A percentile compares a stretch with the other conserved stretches of the same genome.
phyloP scores from a whole-genome alignment of 2,888 invertebrate species.

The Nemurella pictetii region DNA sequence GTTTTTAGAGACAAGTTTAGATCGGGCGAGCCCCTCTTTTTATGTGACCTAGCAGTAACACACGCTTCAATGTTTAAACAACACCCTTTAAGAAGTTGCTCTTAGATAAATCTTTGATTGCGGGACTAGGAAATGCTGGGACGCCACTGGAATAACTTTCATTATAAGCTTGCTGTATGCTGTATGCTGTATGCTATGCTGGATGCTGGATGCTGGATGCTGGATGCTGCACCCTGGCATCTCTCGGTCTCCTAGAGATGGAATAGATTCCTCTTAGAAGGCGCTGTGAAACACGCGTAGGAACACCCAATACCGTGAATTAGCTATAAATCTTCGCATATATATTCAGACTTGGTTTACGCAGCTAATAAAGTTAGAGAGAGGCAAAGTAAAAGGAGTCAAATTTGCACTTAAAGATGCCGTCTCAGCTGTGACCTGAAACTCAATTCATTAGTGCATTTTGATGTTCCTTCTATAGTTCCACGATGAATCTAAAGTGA shows the following conservation, averaged over 20 bases:
- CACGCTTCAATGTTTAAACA: neutral
- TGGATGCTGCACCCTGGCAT: too few species aligned
- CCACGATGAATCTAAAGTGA: neutral
- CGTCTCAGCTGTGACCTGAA: neutral
- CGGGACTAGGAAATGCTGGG: neutral
- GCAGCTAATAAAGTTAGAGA: neutral
- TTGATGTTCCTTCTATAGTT: neutral
- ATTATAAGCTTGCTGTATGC: neutral
- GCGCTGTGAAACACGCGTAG: neutral
- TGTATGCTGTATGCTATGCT: too few species aligned
- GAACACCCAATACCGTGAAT: neutral
- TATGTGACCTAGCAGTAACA: neutral
- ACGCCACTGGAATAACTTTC: neutral
- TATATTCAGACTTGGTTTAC: neutral
- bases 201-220: too few species aligned
- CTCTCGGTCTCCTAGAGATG: too few species aligned
- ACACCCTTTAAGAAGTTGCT: neutral
- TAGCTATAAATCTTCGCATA: neutral
- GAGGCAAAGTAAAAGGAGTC: neutral
- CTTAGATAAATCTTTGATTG: neutral
- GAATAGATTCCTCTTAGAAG: too few species aligned
- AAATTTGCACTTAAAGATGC: neutral
- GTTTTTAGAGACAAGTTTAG: neutral
- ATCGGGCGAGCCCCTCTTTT: neutral
- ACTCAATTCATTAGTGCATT: constrained; percentile 7